Percentiles rank a stretch among this genome's conserved stretches.
Evolutionary conservation across 2,888 invertebrate genomes (phyloP).

Genomic region (Drosophila neotestacea): DNA sequence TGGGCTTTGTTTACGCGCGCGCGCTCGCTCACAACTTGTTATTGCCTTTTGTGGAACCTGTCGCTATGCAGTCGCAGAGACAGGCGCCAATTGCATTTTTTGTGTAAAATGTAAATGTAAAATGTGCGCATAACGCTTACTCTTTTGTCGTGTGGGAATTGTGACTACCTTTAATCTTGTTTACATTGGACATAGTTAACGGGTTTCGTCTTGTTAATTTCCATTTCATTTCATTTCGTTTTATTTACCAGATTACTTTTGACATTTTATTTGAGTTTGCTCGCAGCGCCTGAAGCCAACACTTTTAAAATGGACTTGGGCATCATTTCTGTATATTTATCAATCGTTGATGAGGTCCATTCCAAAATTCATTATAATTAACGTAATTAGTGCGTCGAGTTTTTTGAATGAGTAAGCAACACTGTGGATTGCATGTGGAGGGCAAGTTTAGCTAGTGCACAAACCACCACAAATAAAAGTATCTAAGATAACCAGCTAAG

Average conservation of each 20-base stretch:
- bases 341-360: slow-evolving; percentile 20
- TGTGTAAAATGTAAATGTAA: slow-evolving; percentile 2
- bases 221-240: slow-evolving; percentile 40
- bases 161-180: slow-evolving; percentile 31
- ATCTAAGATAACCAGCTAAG: slow-evolving; percentile 15
- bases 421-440: slow-evolving; percentile 36
- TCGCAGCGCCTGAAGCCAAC: slow-evolving; percentile 11
- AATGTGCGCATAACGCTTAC: slow-evolving; percentile 50
- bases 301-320: slow-evolving; percentile 36
- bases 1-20: slow-evolving; percentile 61
- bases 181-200: slow-evolving; percentile 53
- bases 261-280: slow-evolving; percentile 37
- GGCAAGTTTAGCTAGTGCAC: slow-evolving; percentile 35
- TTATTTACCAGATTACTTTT: slow-evolving; percentile 35
- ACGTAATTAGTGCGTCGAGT: slow-evolving; percentile 36
- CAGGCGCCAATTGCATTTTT: slow-evolving; percentile 49
- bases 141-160: slow-evolving; percentile 32
- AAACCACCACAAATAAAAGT: slow-evolving; percentile 23
- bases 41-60: slow-evolving; percentile 66
- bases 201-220: slow-evolving; percentile 26
- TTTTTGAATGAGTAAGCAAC: slow-evolving; percentile 15
- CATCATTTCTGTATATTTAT: slow-evolving; percentile 42
- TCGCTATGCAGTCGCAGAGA: slow-evolving; percentile 21
- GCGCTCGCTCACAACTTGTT: slow-evolving; percentile 52
- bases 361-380: slow-evolving; percentile 34